Evolutionary conservation across 2,797 vertebrate species (phyloP).

Genomic region (Smutsia gigantea): DNA sequence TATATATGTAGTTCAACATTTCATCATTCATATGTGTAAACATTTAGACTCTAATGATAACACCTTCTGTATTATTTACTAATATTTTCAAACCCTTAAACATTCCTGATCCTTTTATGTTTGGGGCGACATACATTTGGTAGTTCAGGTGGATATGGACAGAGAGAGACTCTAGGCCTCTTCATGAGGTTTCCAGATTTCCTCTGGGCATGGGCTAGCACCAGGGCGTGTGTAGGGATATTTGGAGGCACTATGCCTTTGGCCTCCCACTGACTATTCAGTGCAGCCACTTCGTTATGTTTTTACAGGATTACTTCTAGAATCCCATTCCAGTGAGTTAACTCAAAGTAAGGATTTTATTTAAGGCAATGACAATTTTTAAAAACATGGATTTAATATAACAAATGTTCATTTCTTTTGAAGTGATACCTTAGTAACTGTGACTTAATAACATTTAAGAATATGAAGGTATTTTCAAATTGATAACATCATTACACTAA

Average conservation of each 20-base stretch:
- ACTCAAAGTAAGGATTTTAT: not conserved
- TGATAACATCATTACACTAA: not conserved
- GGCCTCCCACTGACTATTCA: not conserved
- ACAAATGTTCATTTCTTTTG: slow-evolving; percentile 33
- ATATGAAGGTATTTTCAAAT: slow-evolving; percentile 4
- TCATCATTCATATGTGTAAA: not conserved
- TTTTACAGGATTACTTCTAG: slow-evolving; percentile 8
- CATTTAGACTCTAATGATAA: not conserved
- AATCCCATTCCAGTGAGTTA: not conserved
- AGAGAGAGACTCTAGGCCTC: not conserved
- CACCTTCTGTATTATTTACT: not conserved
- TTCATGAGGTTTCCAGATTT: not conserved
- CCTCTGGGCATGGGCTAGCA: not conserved
- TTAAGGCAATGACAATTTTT: slow-evolving; percentile 19
- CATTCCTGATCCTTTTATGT: not conserved
- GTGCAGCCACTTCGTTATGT: not conserved
- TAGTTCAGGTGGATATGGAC: not conserved
- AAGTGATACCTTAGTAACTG: not conserved
- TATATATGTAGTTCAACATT: not conserved
- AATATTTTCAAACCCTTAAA: not conserved
- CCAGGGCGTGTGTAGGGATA: not conserved
- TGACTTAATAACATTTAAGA: slow-evolving; percentile 17
- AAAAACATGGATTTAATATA: not conserved
- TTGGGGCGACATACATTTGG: not conserved
- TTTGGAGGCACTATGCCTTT: not conserved